Evolutionary conservation across 2,888 invertebrate genomes (phyloP).

Genomic region (Stenichneumon culpator): DNA sequence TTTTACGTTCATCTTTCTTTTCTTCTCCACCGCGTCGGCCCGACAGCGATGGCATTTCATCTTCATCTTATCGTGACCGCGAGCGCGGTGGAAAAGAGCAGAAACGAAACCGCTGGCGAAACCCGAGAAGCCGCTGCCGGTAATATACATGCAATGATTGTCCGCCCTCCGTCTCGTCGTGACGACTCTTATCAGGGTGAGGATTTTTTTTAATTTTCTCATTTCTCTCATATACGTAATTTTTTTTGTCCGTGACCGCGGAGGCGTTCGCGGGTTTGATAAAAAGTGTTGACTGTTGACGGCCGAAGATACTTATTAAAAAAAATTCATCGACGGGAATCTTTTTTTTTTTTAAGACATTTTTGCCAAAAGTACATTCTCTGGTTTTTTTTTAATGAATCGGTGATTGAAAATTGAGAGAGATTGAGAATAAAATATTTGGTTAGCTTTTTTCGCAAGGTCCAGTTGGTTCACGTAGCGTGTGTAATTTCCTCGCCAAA

Average conservation of each 20-base stretch:
- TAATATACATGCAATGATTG: conserved; percentile 27
- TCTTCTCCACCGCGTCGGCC: neutral
- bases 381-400: too few relatives aligned
- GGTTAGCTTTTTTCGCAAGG: too few relatives aligned
- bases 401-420: too few relatives aligned
- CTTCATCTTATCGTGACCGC: conserved; percentile 34
- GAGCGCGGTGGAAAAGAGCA: neutral
- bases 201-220: neutral
- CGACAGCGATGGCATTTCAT: conserved; percentile 42
- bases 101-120: neutral
- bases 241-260: neutral
- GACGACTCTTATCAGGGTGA: neutral
- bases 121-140: neutral
- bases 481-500: neutral
- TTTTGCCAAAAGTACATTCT: too few relatives aligned
- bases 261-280: neutral
- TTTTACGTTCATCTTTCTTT: conserved; percentile 23
- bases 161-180: neutral
- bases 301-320: neutral
- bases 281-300: neutral
- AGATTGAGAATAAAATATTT: neutral
- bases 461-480: neutral
- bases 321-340: too few relatives aligned
- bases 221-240: neutral
- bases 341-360: too few relatives aligned